These are phyloP conservation scores for Thecocarcelia acutangulata DNA, from an alignment of 2,888 invertebrate genomes.

Conservation along the genomic window DNA sequence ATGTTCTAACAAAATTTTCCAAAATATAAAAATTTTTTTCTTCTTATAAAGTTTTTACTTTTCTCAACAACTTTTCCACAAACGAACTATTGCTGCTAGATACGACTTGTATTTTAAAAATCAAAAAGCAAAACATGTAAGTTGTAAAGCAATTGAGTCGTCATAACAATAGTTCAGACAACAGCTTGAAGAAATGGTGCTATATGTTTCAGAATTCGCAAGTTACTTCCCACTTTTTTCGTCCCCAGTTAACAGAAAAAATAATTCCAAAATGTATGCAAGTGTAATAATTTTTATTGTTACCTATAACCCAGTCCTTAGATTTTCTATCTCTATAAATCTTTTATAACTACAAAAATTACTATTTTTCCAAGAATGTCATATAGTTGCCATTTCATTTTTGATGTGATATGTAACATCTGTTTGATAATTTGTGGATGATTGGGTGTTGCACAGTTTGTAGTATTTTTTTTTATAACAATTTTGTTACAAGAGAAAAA, in stretches of 20 bases:
- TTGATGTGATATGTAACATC: constrained; percentile 60
- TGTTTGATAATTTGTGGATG: constrained; percentile 67
- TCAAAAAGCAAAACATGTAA: too few species aligned
- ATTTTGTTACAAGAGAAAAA: constrained; percentile 14
- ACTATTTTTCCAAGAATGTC: too few species aligned
- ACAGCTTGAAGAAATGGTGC: constrained; percentile 61
- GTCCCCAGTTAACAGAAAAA: background rate
- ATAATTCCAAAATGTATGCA: constrained; percentile 19
- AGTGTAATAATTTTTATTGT: constrained; percentile 65
- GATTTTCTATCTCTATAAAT: constrained; percentile 14
- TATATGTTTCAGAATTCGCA: constrained; percentile 23
- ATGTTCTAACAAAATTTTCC: too few species aligned
- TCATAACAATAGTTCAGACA: constrained; percentile 78
- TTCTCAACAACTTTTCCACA: too few species aligned
- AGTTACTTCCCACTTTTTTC: background rate
- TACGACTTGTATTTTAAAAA: too few species aligned
- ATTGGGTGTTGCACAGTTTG: constrained; percentile 56
- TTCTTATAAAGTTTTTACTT: too few species aligned
- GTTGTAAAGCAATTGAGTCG: constrained; percentile 79
- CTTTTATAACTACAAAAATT: too few species aligned
- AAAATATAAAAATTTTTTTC: too few species aligned
- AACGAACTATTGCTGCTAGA: too few species aligned
- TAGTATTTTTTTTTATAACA: background rate
- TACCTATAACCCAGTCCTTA: background rate
- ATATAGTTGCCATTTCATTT: background rate